Conservation (phyloP, 2,888 invertebrate genomes). For the Acleris laterana region DNA sequence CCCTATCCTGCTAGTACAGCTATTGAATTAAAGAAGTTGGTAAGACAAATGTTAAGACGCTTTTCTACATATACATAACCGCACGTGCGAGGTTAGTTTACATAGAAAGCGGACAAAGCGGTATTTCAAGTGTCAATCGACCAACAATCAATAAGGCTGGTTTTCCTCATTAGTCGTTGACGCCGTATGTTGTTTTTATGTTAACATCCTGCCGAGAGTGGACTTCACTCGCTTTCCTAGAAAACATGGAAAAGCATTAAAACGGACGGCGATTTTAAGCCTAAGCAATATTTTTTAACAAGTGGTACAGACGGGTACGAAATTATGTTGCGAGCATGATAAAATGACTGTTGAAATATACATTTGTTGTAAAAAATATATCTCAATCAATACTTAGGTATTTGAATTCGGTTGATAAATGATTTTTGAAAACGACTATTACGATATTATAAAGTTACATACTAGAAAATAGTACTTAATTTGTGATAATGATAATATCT, state of each 20-base stretch:
- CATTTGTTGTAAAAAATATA: no score
- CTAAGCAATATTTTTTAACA: neutral
- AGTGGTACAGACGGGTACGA: no score
- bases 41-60: neutral
- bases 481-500: no score
- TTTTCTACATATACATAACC: conserved; percentile 13
- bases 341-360: no score
- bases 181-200: conserved; percentile 1
- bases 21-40: neutral
- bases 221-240: conserved; percentile 8
- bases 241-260: neutral
- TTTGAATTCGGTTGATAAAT: no score
- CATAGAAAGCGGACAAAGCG: conserved; percentile 32
- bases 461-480: no score
- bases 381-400: no score
- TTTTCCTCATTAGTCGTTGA: conserved; percentile 21
- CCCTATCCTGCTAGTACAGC: neutral
- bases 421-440: no score
- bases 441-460: no score
- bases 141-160: conserved; percentile 13
- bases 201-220: conserved; percentile 12
- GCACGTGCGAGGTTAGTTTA: conserved; percentile 20
- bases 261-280: neutral
- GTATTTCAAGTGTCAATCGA: conserved; percentile 28
- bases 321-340: no score